Evolutionary conservation across 1,140 invertebrate genomes (phyloP), one percentile per base, ranked within the genome.

Genomic region (Oreohelix idahoensis): DNA sequence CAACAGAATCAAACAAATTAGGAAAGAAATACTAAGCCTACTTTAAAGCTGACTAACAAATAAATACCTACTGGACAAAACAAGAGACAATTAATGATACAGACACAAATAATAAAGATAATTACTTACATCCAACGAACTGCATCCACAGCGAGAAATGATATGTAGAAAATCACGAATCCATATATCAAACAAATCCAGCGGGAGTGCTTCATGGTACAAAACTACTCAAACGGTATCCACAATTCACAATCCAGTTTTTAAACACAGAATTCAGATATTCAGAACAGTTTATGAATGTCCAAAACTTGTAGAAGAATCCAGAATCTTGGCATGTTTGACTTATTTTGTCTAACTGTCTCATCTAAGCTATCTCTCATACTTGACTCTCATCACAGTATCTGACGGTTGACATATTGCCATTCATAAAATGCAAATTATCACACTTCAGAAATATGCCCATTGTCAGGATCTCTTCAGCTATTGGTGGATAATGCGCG

Each of bases 41-140:
- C n/a, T n/a, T n/a, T n/a, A n/a, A n/a, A n/a, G n/a, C n/a, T n/a
- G n/a, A n/a, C n/a, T n/a, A n/a, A n/a, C n/a, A n/a, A n/a, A n/a
- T n/a, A n/a, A n/a, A n/a, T n/a, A n/a, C n/a, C n/a, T n/a, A n/a
- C n/a, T n/a, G n/a, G n/a, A n/a, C n/a, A n/a, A n/a, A n/a, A n/a
- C n/a, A n/a, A n/a, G n/a, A n/a, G n/a, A n/a, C n/a, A n/a, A n/a
- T n/a, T n/a, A n/a, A n/a, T n/a, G n/a, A n/a, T n/a, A n/a, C n/a
- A n/a, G n/a, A 45, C 15, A 45, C 5, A 45, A 45, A 45, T 45
- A 45, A 45, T n/a, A 74, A 74, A 74, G 23, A 11, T 17, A 1
- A 20, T 32, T 79, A 79, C 77, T 79, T 42, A 79, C 77, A 79
- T 79, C 77, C 77, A 79, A 13, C 77, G 77, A 13, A 79, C 77